phyloP scores from a whole-genome alignment of 2,113 vertebrate species.

The Ardeotis arabs region DNA sequence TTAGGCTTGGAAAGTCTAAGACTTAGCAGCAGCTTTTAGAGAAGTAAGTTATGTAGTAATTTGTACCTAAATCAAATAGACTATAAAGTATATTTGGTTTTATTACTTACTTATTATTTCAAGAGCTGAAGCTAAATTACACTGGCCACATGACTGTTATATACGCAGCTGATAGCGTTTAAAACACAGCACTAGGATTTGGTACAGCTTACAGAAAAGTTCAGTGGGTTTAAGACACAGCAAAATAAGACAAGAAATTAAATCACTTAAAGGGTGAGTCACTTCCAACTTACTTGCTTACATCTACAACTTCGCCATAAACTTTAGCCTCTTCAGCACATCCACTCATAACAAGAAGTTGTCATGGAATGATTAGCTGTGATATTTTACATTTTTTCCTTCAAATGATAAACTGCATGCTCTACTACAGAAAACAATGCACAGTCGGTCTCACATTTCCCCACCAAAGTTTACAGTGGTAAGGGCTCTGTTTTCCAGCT shows the following conservation, averaged over 20 bases:
- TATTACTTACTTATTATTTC: neutral
- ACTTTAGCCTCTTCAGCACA: neutral
- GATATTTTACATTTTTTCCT: neutral
- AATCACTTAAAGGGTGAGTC: neutral
- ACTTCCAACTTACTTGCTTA: neutral
- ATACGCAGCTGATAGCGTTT: neutral
- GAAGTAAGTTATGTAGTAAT: neutral
- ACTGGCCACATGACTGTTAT: neutral
- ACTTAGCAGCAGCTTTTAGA: neutral
- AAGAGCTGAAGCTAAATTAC: neutral
- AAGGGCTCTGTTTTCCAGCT: neutral
- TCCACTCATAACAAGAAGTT: neutral
- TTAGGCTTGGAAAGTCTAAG: neutral
- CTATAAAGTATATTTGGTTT: neutral
- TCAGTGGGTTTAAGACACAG: neutral
- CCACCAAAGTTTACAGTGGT: neutral
- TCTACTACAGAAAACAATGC: neutral
- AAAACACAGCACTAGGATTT: neutral
- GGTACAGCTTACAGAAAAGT: neutral
- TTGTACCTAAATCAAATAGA: neutral
- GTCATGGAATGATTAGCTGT: neutral
- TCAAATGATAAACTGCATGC: neutral
- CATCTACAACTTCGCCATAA: neutral
- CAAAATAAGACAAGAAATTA: neutral
- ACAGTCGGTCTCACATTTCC: neutral